Conservation (phyloP, 2,888 invertebrate species). For the Deroplatys truncata region DNA sequence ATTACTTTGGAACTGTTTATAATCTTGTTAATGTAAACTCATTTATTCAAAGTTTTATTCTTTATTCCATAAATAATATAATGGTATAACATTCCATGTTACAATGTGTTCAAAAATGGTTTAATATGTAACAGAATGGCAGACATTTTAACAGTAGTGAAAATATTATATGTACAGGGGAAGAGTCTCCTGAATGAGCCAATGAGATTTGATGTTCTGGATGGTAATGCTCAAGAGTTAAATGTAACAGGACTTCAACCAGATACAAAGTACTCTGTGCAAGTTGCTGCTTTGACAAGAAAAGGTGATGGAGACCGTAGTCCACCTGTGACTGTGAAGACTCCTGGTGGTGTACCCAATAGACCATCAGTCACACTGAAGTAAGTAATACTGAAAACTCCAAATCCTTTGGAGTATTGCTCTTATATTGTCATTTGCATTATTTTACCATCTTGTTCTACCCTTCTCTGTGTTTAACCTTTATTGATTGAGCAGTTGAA, state of each 20-base stretch:
- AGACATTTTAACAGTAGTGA: background rate
- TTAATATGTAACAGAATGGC: background rate
- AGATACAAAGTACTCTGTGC: slow-evolving; percentile 89
- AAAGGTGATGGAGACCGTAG: slow-evolving; percentile 96
- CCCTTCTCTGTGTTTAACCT: too few species aligned
- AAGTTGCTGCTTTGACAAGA: slow-evolving; percentile 92
- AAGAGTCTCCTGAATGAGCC: slow-evolving; percentile 82
- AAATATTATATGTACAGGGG: slow-evolving; percentile 47
- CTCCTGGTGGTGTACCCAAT: slow-evolving; percentile 90
- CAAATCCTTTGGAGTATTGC: background rate
- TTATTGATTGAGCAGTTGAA: too few species aligned
- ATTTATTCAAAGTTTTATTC: too few species aligned
- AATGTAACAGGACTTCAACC: slow-evolving; percentile 90
- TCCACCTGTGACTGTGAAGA: slow-evolving; percentile 76
- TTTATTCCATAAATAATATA: too few species aligned
- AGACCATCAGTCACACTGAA: slow-evolving; percentile 76
- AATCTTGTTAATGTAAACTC: too few species aligned
- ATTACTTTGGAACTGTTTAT: too few species aligned
- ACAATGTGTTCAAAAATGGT: too few species aligned
- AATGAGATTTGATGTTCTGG: slow-evolving; percentile 79
- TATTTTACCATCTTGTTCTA: too few species aligned
- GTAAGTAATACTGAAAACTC: slow-evolving; percentile 47
- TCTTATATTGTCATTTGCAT: background rate
- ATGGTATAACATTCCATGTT: too few species aligned
- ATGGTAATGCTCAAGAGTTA: slow-evolving; percentile 69